phyloP scores from a whole-genome alignment of 2,797 vertebrate species.

The Notoglanidium macrostoma region DNA sequence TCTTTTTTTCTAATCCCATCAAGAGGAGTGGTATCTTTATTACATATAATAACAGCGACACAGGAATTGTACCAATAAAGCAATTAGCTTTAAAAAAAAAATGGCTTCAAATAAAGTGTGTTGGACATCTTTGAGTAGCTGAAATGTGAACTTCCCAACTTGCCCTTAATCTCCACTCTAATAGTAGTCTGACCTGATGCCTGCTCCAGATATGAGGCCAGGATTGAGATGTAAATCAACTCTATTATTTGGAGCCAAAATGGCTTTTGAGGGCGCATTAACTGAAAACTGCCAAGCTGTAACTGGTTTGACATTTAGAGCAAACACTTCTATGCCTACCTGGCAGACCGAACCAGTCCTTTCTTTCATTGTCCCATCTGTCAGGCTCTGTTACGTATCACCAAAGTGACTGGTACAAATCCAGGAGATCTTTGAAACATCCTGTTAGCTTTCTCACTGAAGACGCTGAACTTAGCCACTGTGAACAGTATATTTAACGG shows the following conservation, averaged over 20 bases:
- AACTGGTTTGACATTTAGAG: conserved; percentile 65
- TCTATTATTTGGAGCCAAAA: conserved; percentile 22
- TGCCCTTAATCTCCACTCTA: conserved; percentile 14
- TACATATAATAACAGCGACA: neutral
- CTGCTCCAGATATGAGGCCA: conserved; percentile 22
- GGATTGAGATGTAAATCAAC: conserved; percentile 21
- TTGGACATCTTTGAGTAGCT: neutral
- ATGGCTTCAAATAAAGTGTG: neutral
- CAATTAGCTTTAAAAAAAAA: neutral
- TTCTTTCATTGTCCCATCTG: conserved; percentile 30
- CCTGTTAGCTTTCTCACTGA: conserved; percentile 77
- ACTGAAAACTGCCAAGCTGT: conserved; percentile 52
- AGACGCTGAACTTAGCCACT: conserved; percentile 89
- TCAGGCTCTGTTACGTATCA: conserved; percentile 1
- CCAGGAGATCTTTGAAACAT: conserved; percentile 26
- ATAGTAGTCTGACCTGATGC: conserved; percentile 34
- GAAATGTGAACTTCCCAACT: conserved; percentile 2
- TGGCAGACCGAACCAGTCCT: conserved; percentile 16
- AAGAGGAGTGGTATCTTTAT: neutral
- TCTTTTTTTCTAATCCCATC: neutral
- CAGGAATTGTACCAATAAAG: neutral
- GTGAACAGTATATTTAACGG: conserved; percentile 83
- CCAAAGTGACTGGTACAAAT: conserved; percentile 24
- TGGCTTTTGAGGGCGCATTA: conserved; percentile 21
- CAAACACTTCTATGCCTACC: conserved; percentile 42